A percentile compares a stretch with the other conserved stretches of the same genome.
Conservation (phyloP, 2,113 vertebrate genomes). For the Ardeotis arabs region DNA sequence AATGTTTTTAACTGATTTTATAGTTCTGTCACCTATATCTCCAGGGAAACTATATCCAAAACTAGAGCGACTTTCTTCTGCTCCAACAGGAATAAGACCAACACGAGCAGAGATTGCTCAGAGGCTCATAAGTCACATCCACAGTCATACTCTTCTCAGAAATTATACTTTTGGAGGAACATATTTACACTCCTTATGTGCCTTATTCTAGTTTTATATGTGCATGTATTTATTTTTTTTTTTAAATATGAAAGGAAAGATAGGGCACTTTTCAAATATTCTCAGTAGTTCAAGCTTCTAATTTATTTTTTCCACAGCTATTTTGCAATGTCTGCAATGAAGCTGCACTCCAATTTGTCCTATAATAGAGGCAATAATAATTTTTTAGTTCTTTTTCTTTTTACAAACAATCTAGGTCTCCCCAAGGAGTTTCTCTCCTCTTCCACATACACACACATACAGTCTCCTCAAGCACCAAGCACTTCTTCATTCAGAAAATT, state of each 20-base stretch:
- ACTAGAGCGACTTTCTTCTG: not conserved
- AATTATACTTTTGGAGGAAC: not conserved
- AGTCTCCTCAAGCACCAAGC: not conserved
- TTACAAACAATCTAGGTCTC: not conserved
- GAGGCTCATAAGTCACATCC: not conserved
- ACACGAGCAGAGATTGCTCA: not conserved
- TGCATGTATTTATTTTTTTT: not conserved
- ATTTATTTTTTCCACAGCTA: constrained; percentile 7
- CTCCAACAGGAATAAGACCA: not conserved
- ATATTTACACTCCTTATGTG: not conserved
- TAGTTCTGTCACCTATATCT: not conserved
- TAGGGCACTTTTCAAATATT: constrained; percentile 2
- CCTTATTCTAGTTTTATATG: not conserved
- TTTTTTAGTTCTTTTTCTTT: not conserved
- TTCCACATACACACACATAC: accelerated
- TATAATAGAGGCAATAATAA: constrained; percentile 9
- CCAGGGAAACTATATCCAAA: not conserved
- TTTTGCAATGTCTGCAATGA: constrained; percentile 27
- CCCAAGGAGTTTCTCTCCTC: not conserved
- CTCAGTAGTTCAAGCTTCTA: not conserved
- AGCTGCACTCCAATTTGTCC: constrained; percentile 28
- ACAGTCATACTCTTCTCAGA: not conserved
- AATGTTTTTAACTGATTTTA: not conserved
- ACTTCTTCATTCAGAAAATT: constrained; percentile 16
- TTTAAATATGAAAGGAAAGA: not conserved